A percentile compares a stretch with the other conserved stretches of the same genome.
Conservation (phyloP, 2,888 invertebrate genomes). For the Tetranychus truncatus region DNA sequence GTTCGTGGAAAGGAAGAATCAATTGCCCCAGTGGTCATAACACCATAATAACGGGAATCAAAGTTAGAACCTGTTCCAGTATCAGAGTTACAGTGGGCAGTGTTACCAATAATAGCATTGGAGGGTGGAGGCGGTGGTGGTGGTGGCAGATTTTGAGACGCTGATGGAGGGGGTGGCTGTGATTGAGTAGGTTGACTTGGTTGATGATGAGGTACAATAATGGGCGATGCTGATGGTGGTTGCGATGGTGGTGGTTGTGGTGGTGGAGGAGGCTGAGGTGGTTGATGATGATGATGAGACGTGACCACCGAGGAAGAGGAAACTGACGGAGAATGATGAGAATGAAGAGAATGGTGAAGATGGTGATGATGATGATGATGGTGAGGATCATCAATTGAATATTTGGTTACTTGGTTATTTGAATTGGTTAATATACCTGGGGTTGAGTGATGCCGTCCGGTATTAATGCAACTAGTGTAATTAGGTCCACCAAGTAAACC, state of each 20-base stretch:
- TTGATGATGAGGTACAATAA: background rate
- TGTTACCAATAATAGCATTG: background rate
- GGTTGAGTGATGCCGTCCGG: slow-evolving; percentile 5
- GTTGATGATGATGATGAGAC: background rate
- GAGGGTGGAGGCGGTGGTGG: background rate
- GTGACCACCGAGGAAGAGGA: background rate
- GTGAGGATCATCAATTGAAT: background rate
- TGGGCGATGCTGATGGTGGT: background rate
- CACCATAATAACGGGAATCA: slow-evolving; percentile 9
- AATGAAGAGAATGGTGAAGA: background rate
- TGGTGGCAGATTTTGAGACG: background rate
- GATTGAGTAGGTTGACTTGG: background rate
- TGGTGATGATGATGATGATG: background rate
- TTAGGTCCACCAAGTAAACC: slow-evolving; percentile 8
- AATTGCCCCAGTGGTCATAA: slow-evolving; percentile 8
- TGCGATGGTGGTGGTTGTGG: background rate
- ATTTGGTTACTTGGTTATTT: background rate
- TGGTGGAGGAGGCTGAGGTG: background rate
- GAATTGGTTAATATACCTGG: background rate
- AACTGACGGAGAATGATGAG: background rate
- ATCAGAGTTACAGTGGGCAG: slow-evolving; percentile 1
- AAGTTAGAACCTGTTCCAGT: background rate
- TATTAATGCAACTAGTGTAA: background rate
- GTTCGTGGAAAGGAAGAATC: slow-evolving; percentile 3
- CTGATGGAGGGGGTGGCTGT: background rate